Percentiles rank a stretch among this genome's conserved stretches.
Evolutionary conservation across 1,140 invertebrate genomes (phyloP).

Genomic region (Panagrolaimus sp.): DNA sequence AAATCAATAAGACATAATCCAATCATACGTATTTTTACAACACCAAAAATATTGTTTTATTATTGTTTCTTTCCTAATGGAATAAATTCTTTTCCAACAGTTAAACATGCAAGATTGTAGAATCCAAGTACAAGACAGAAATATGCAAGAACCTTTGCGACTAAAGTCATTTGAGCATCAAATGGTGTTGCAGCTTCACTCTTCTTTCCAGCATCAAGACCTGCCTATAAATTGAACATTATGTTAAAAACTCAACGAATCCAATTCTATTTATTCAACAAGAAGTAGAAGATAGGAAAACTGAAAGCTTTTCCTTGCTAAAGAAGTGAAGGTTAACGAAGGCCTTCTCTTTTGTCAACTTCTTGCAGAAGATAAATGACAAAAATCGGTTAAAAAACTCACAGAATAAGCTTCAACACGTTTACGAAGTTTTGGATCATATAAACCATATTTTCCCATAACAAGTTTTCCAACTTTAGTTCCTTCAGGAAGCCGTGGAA

Average conservation of each 20-base stretch:
- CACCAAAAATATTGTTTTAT: no score
- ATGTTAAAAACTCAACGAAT: neutral
- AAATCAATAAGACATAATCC: no score
- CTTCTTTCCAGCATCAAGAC: constrained; percentile 49
- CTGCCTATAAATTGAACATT: constrained; percentile 43
- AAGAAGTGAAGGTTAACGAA: no score
- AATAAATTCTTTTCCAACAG: constrained; percentile 37
- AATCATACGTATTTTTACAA: no score
- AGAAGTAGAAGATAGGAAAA: no score
- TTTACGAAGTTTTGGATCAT: constrained; percentile 45
- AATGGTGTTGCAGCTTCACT: constrained; percentile 44
- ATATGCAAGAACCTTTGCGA: constrained; percentile 40
- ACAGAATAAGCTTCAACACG: constrained; percentile 43
- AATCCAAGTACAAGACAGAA: constrained; percentile 36
- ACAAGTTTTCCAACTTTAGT: constrained; percentile 53
- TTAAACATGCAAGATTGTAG: constrained; percentile 38
- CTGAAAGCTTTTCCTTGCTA: no score
- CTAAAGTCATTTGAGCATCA: constrained; percentile 25
- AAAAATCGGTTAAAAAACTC: constrained; percentile 21
- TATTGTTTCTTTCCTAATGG: constrained; percentile 22
- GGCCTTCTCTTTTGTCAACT: no score
- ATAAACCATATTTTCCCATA: constrained; percentile 58
- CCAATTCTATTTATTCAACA: no score
- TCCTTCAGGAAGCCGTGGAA: constrained; percentile 56
- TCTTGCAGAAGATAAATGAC: no score